Evolutionary conservation across 2,888 invertebrate genomes (phyloP), one percentile per base, ranked within the genome.

Genomic region (Eretmocerus hayati): DNA sequence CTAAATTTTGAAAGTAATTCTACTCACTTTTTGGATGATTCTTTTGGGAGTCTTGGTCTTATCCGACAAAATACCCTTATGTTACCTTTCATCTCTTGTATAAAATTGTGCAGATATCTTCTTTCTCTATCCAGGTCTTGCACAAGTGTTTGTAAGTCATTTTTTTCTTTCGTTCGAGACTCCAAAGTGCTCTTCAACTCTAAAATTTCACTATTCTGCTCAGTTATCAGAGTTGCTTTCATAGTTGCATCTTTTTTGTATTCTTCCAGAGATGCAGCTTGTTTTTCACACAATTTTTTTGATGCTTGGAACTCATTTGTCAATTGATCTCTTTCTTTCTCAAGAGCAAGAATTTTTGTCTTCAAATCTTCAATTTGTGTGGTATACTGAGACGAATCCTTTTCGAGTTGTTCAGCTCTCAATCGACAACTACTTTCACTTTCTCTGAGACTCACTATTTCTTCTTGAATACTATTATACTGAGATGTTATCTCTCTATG

Each of bases 21-120:
- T 21, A 52, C 56, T 32, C 58, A 67, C 67, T 75, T 69, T 61
- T 77, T 78, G 4, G 73, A 63, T n/a, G 64, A 53, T 64, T 87
- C 87, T 6, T 72, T 74, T 3, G 77, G 72, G 4, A 86, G 69
- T 4, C 81, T 78, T 2, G 89, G 89, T 22, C 88, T 75, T 8
- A 89, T 79, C 53, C 89, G 75, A 62, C 88, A 88, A 60, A 87
- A 88, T 0, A 89, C 89, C 44, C 89, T 70, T 46, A 89, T 88
- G 60, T 86, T 87, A 2, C 87, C 88, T 64, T 82, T 85, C 33
- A 88, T 70, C 66, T 87, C 87, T 74, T 87, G 85, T 26, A 87
- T 79, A 1, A 76, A 76, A 61, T 87, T 87, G 59, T 87, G 81
- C 36, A 87, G 66, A 38, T 75, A 74, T 58, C 84, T 76, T 43